Base-by-base conservation (phyloP, 2,113 vertebrate species). In the Lanius collurio region DNA sequence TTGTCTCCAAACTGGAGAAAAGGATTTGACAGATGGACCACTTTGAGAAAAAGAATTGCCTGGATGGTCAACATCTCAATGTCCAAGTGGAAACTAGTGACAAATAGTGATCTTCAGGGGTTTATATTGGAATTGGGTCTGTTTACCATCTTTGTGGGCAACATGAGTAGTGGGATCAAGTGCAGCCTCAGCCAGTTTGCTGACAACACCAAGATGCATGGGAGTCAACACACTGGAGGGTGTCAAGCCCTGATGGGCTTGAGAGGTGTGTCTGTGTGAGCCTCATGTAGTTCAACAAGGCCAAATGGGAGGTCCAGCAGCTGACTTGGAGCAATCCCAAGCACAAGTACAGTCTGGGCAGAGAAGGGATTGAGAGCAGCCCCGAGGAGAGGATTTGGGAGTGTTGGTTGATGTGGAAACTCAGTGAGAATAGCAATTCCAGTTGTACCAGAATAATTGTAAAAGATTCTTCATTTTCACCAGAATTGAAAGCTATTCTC, bases 251-350 rank as follows among this genome's bases (percentile, higher is more conserved):
- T 27, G 31, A 15, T 1, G 9, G 21, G 17, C 37, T 77, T 42
- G 26, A 52, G 33, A 44, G 1, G 6, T 15, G 10, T 26, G 26
- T 30, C 62, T 76, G 17, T 18, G 27, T 18, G 33, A 52, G 27
- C 6, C 22, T 59, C 27, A 16, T 22, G 44, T 44, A 52, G 7
- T 11, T 44, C 46, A 27, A 6, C 22, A 44, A 44, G 14, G 14
- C 31, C 27, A 59, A 44, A 10, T 18, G 26, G 0, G 0, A 67
- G 26, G 35, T 52, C 18, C 14, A 77, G 27, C 22, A 44, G 6
- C 27, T 44, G 46, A 31, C 11, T 4, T 60, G 63, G 37, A 31
- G 27, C 63, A 68, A 33, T 15, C 46, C 27, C 3, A 52, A 68
- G 26, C 31, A 59, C 27, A 59, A 42, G 8, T 14, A 21, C 35